Percentiles rank a stretch among this genome's conserved stretches.
Conservation (phyloP, 2,113 vertebrate species). For the Grammomys surdaster region DNA sequence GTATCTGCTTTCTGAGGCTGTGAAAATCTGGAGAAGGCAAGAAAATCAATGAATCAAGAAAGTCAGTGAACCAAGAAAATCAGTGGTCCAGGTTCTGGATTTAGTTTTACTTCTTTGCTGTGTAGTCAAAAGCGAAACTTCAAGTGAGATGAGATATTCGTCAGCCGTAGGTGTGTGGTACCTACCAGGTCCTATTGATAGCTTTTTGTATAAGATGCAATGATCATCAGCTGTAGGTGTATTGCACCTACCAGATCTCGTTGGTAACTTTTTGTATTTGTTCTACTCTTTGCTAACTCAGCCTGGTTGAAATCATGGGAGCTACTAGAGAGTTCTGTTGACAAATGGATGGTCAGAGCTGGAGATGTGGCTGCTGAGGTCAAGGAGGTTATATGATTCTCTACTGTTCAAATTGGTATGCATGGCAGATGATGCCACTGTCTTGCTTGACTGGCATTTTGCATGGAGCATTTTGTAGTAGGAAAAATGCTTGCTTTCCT, state of each 20-base stretch:
- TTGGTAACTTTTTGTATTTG: slow-evolving; percentile 12
- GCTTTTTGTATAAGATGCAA: slow-evolving; percentile 20
- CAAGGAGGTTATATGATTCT: neutral
- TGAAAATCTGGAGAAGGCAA: slow-evolving; percentile 20
- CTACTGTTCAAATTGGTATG: neutral
- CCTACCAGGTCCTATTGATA: neutral
- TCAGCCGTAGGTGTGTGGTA: neutral
- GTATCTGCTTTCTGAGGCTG: slow-evolving; percentile 22
- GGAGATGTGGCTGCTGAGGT: neutral
- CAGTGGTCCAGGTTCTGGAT: neutral
- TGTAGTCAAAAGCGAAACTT: neutral
- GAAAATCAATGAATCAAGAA: neutral
- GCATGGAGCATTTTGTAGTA: neutral
- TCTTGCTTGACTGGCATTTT: neutral
- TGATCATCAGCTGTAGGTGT: neutral
- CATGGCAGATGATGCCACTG: neutral
- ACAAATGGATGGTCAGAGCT: neutral
- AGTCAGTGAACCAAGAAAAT: slow-evolving; percentile 15
- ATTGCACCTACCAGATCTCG: neutral
- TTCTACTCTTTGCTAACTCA: neutral
- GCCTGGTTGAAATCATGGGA: slow-evolving; percentile 22
- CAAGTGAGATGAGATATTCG: neutral
- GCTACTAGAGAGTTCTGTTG: neutral
- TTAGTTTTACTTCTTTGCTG: slow-evolving; percentile 2
- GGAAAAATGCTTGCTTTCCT: slow-evolving; percentile 35